Percentiles rank a stretch among this genome's conserved stretches.
These are phyloP conservation scores for Zhengitettix transpicula DNA, from an alignment of 2,888 invertebrate genomes.

Conservation along the genomic window DNA sequence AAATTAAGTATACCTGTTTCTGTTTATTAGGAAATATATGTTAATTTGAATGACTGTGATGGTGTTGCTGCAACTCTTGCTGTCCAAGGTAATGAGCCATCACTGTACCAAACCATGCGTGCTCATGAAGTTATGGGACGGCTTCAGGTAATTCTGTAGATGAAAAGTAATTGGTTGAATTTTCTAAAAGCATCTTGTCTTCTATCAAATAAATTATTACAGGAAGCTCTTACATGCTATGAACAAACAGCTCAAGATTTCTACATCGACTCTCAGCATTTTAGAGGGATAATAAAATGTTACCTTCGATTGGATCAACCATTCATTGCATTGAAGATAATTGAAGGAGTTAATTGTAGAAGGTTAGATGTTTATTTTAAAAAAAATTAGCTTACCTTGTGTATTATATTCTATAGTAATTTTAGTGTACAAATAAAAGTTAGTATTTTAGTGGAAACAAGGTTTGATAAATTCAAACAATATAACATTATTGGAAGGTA, in stretches of 20 bases:
- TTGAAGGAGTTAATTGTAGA: conserved; percentile 46
- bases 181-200: not conserved
- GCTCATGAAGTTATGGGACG: conserved; percentile 73
- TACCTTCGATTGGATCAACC: conserved; percentile 77
- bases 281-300: conserved; percentile 67
- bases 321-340: conserved; percentile 60
- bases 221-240: conserved; percentile 76
- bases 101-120: conserved; percentile 64
- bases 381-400: not conserved
- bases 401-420: no score
- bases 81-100: conserved; percentile 56
- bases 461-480: no score
- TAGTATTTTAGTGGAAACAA: no score
- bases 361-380: conserved; percentile 20
- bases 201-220: conserved; percentile 14
- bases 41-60: conserved; percentile 76
- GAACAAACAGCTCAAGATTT: conserved; percentile 57
- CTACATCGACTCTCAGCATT: conserved; percentile 20
- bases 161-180: not conserved
- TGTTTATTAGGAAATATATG: conserved; percentile 53
- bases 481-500: no score
- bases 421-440: no score
- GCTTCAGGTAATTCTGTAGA: conserved; percentile 31
- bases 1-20: not conserved
- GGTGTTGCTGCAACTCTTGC: conserved; percentile 67